Conservation (phyloP, 1,140 invertebrate species). For the Pteromalus puparum region DNA sequence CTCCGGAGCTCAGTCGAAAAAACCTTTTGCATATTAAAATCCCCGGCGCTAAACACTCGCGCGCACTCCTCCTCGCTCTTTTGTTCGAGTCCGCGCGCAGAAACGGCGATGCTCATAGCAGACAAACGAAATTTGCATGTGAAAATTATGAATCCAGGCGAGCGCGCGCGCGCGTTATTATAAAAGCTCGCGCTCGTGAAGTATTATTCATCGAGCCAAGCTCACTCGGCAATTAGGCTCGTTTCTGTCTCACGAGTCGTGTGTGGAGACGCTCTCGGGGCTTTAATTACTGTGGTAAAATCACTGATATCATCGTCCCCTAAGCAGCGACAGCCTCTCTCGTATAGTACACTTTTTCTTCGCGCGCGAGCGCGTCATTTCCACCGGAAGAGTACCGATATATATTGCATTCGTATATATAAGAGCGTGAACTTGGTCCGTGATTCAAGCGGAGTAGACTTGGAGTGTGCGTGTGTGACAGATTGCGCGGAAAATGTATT, state of each 20-base stretch:
- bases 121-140: constrained; percentile 23
- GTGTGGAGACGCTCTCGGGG: not conserved
- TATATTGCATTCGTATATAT: not conserved
- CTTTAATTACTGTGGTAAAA: constrained; percentile 65
- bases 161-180: not conserved
- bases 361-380: not conserved
- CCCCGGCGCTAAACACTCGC: not conserved
- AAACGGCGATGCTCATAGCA: not conserved
- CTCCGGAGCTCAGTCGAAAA: not conserved
- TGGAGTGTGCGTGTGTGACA: not conserved
- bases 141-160: constrained; percentile 30
- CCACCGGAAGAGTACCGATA: constrained; percentile 26
- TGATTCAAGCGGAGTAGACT: not conserved
- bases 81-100: too few relatives aligned
- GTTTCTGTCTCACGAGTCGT: constrained; percentile 19
- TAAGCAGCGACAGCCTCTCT: not conserved
- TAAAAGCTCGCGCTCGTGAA: not conserved
- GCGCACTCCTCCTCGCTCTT: not conserved
- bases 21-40: constrained; percentile 11
- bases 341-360: not conserved
- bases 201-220: constrained; percentile 15
- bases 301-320: constrained; percentile 59
- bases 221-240: constrained; percentile 27
- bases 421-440: not conserved
- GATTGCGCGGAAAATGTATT: not conserved